Evolutionary conservation across 2,797 vertebrate genomes (phyloP), one percentile per base, ranked within the genome.

Genomic region (Loriculus beryllinus): DNA sequence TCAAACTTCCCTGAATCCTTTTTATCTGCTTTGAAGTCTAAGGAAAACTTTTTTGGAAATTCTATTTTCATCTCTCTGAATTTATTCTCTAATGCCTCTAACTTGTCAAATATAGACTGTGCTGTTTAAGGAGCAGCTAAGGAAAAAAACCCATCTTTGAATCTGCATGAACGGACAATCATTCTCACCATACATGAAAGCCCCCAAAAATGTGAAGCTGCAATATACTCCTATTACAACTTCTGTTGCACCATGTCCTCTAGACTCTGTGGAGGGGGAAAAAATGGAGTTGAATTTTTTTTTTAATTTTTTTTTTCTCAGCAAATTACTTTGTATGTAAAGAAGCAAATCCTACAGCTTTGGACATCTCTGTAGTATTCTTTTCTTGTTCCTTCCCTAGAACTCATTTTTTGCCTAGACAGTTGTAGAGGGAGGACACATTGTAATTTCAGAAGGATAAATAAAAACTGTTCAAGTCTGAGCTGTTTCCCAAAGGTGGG

Each of bases 11-110:
- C 49, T 60, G 82, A 88, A 91, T 92, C 52, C 86, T 96, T 96
- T 96, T 95, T 88, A 95, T 97, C 92, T 94, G 29, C 95, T 96
- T 96, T 97, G 95, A 97, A 93, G 96, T 93, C 80, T 82, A 84
- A 90, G 76, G 71, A 91, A 92, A 96, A 92, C 80, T 94, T 96
- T 96, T 94, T 94, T 79, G 74, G 96, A 95, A 91, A 96, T 90
- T 64, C 64, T 91, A 88, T 96, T 97, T 96, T 95, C 85, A 96
- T 94, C 92, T 96, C 45, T 84, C 77, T 88, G 82, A 93, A 92
- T 90, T 93, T 96, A 95, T 95, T 93, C 95, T 93, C 89, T 94
- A 94, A 93, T 96, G 82, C 62, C 86, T 93, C 87, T 92, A 88
- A 84, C 67, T 94, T 92, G 90, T 96, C 85, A 94, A 59, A 92